Evolutionary conservation across 2,888 invertebrate genomes (phyloP).

Genomic region (Danaus chrysippus): DNA sequence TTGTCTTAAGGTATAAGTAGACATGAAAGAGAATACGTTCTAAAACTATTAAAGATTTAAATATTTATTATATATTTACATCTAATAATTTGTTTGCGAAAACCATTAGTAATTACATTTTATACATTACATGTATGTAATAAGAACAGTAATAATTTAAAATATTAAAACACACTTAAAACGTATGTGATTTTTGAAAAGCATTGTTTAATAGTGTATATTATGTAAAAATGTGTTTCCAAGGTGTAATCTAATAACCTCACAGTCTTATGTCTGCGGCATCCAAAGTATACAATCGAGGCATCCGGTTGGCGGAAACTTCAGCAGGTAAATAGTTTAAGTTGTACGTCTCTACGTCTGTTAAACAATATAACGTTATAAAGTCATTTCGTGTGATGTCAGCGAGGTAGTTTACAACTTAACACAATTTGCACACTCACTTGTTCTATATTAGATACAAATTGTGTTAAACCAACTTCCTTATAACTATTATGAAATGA

Average conservation of each 20-base stretch:
- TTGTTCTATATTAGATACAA: constrained; percentile 8
- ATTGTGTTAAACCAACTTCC: constrained; percentile 1
- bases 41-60: neutral
- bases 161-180: too few relatives aligned
- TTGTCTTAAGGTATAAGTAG: constrained; percentile 2
- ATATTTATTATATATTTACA: too few relatives aligned
- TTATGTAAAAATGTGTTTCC: neutral
- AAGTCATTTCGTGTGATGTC: constrained; percentile 55
- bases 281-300: constrained; percentile 52
- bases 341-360: constrained; percentile 44
- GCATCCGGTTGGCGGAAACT: constrained; percentile 60
- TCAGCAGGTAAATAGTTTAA: constrained; percentile 68
- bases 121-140: too few relatives aligned
- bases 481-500: constrained; percentile 2
- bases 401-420: constrained; percentile 49
- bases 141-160: too few relatives aligned
- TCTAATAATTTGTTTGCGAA: too few relatives aligned
- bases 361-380: constrained; percentile 56
- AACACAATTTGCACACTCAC: constrained; percentile 37
- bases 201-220: constrained; percentile 1
- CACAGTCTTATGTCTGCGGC: constrained; percentile 38
- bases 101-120: too few relatives aligned
- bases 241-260: neutral
- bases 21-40: neutral
- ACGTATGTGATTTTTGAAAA: too few relatives aligned